Conservation (phyloP, 2,888 invertebrate species). For the Drosophila diplacantha region DNA sequence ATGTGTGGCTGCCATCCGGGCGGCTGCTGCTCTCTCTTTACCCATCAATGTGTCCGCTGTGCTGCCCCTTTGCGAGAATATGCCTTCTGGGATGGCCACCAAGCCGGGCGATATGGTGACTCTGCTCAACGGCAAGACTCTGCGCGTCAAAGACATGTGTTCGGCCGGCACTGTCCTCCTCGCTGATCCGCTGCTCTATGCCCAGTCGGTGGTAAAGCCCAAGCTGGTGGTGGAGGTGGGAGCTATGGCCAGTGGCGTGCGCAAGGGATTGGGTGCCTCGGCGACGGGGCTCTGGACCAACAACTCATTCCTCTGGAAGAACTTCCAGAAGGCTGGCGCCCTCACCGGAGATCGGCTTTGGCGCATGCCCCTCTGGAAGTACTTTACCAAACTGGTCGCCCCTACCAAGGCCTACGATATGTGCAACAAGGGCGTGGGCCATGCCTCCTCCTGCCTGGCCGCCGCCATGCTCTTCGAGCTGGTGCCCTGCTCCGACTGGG, state of each 20-base stretch:
- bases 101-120: constrained; percentile 79
- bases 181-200: constrained; percentile 89
- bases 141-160: constrained; percentile 79
- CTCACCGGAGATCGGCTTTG: constrained; percentile 82
- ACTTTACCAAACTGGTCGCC: constrained; percentile 68
- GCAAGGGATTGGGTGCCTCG: constrained; percentile 79
- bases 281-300: constrained; percentile 81
- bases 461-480: constrained; percentile 84
- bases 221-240: constrained; percentile 80
- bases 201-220: constrained; percentile 81
- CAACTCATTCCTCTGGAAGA: constrained; percentile 79
- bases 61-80: constrained; percentile 78
- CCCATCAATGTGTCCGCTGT: constrained; percentile 79
- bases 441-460: constrained; percentile 83
- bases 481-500: constrained; percentile 82
- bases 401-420: constrained; percentile 79
- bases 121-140: constrained; percentile 79
- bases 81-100: constrained; percentile 81
- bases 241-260: constrained; percentile 78
- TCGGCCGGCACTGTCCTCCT: constrained; percentile 87
- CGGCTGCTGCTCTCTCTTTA: constrained; percentile 79
- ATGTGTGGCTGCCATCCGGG: constrained; percentile 79
- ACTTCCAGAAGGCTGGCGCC: constrained; percentile 79
- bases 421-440: constrained; percentile 80
- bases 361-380: constrained; percentile 81